These are phyloP conservation scores for human (Homo sapiens) DNA, from an alignment of 2,113 vertebrate species.

Conservation along the genomic window GRCh38 chr11:76971501-76972000, in stretches of 20 bases:
- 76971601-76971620: background rate
- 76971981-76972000: no score
- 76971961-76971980: background rate
- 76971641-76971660: background rate
- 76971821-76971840: background rate
- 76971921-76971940: background rate
- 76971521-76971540: no score
- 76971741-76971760: background rate
- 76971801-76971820: background rate
- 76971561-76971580: background rate
- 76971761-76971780: background rate
- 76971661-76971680: background rate
- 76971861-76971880: background rate
- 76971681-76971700: background rate
- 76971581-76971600: background rate
- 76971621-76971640: background rate
- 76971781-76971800: background rate
- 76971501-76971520: no score
- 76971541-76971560: no score
- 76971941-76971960: background rate
- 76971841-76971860: background rate
- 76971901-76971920: no score
- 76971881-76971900: background rate
- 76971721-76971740: background rate
- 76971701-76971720: background rate